Evolutionary conservation across 1,140 invertebrate genomes (phyloP).

Genomic region (Heliconius himera): DNA sequence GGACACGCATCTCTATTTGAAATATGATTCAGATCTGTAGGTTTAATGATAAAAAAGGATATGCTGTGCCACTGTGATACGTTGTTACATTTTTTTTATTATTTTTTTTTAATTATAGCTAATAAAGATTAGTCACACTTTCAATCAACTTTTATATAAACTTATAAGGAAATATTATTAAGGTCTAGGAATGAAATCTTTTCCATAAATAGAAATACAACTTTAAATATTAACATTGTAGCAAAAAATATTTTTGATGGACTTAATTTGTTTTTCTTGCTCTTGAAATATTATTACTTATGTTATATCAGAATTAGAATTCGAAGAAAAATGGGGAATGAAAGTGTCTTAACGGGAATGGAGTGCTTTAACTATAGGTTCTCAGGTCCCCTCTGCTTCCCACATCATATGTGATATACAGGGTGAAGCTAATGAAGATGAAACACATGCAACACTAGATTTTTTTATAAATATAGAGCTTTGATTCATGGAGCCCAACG

Average conservation of each 20-base stretch:
- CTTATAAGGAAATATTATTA: neutral
- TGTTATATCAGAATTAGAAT: too few relatives aligned
- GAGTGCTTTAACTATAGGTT: too few relatives aligned
- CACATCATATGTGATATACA: too few relatives aligned
- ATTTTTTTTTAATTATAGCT: neutral
- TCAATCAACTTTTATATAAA: neutral
- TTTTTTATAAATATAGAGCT: too few relatives aligned
- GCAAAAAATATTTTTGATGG: neutral
- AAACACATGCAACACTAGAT: too few relatives aligned
- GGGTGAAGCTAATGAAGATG: too few relatives aligned
- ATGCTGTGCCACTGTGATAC: neutral
- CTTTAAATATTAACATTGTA: neutral
- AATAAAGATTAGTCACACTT: neutral
- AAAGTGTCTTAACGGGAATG: too few relatives aligned
- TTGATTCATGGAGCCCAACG: too few relatives aligned
- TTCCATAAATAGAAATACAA: neutral
- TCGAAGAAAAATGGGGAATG: too few relatives aligned
- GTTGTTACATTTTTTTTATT: neutral
- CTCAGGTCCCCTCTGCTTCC: too few relatives aligned
- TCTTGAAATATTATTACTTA: neutral
- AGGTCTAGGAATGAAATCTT: neutral
- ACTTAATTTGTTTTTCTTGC: neutral
- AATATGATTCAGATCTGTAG: neutral
- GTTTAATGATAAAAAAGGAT: neutral
- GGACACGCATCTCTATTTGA: neutral